Evolutionary conservation across 1,140 invertebrate genomes (phyloP).

Genomic region (Drosophila novamexicana): DNA sequence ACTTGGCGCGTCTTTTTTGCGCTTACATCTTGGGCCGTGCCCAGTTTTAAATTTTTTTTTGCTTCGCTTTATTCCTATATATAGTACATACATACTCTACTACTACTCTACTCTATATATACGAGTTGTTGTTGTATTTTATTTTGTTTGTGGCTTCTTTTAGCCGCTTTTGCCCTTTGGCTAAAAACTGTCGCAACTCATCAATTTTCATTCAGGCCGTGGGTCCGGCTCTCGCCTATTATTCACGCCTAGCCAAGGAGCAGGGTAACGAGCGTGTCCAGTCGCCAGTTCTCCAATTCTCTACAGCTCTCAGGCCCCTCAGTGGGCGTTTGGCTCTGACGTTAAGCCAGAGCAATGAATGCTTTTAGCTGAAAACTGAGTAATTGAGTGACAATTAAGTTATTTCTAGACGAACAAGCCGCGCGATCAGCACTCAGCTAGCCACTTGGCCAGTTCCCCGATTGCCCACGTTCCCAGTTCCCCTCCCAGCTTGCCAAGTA

Average conservation of each 20-base stretch:
- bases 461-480: constrained; percentile 5
- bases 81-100: constrained; percentile 1
- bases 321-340: constrained; percentile 50
- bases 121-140: constrained; percentile 7
- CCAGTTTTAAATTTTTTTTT: constrained; percentile 18
- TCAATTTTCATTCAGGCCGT: constrained; percentile 77
- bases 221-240: constrained; percentile 53
- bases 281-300: neutral
- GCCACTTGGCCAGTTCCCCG: constrained; percentile 32
- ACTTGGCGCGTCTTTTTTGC: constrained; percentile 7
- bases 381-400: constrained; percentile 85
- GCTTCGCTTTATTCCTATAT: neutral
- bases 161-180: constrained; percentile 72
- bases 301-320: constrained; percentile 7
- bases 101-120: no score
- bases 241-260: constrained; percentile 66
- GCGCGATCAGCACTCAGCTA: constrained; percentile 54
- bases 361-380: constrained; percentile 84
- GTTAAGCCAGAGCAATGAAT: constrained; percentile 83
- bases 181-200: constrained; percentile 84
- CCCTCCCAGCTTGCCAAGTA: constrained; percentile 1
- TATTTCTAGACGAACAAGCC: constrained; percentile 83
- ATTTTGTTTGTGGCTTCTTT: constrained; percentile 29
- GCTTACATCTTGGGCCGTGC: constrained; percentile 20
- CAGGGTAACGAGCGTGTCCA: constrained; percentile 42